Conservation (phyloP, 2,113 vertebrate genomes). For the Pachypanchax playfairii region DNA sequence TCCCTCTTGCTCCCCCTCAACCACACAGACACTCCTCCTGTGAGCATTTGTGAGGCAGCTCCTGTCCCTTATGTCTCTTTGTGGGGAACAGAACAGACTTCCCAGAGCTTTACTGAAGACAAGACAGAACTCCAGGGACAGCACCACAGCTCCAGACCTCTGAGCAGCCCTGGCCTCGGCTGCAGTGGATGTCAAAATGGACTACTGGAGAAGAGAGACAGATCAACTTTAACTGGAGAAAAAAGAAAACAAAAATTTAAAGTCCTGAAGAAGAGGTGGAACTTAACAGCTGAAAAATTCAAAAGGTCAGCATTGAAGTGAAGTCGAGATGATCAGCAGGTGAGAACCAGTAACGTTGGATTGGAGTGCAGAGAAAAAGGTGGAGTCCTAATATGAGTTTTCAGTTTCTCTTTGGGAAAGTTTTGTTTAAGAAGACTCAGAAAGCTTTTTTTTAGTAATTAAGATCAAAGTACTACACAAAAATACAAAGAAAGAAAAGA, state of each 20-base stretch:
- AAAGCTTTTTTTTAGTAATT: constrained; percentile 34
- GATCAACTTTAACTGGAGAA: constrained; percentile 52
- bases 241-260: constrained; percentile 46
- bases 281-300: constrained; percentile 52
- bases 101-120: constrained; percentile 70
- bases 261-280: constrained; percentile 45
- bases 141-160: constrained; percentile 49
- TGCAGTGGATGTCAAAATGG: constrained; percentile 40
- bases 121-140: constrained; percentile 59
- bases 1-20: constrained; percentile 78
- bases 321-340: constrained; percentile 45
- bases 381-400: constrained; percentile 61
- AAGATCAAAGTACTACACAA: constrained; percentile 27
- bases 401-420: constrained; percentile 66
- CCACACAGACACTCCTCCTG: constrained; percentile 79
- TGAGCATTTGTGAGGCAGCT: constrained; percentile 79
- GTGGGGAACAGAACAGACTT: constrained; percentile 73
- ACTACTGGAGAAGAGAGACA: constrained; percentile 34
- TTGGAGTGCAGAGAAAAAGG: constrained; percentile 57
- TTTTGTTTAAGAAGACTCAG: constrained; percentile 44
- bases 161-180: constrained; percentile 43
- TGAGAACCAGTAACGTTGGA: constrained; percentile 51
- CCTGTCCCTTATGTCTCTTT: constrained; percentile 81
- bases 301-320: constrained; percentile 53
- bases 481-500: constrained; percentile 26